Base-by-base conservation (phyloP, 2,797 vertebrate genomes). In the Pelobates cultripes region DNA sequence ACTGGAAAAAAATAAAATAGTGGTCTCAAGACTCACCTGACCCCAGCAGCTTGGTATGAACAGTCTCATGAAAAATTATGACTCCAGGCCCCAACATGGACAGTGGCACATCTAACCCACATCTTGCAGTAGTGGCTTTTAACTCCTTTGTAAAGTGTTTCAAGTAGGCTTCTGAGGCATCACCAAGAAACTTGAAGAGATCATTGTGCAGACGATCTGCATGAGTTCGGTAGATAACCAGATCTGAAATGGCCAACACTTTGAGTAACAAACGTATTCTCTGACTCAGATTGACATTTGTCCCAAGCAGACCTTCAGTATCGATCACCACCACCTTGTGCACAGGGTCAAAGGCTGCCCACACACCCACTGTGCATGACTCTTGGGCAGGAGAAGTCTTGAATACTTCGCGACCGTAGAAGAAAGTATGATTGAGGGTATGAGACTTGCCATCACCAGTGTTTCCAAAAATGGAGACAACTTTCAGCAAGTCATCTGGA, bases 341-440 rank as follows among this genome's bases (percentile, higher is more conserved):
- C 75, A 96, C 91, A 17, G 97, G 97, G 89, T 99, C 97, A 88
- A 98, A 95, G 3, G 98, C 98, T 44, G 96, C 96, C 98, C 98
- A 99, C 28, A 99, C 97, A 3, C 98, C 98, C 67, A 99, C 95
- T 0, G 98, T 99, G 91, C 98, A 99, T 3, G 98, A 99, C 84
- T 99, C 98, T 88, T 99, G 98, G 1, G 97, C 97, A 82, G 97
- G 96, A 55, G 97, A 99, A 0, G 98, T 99, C 91, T 96, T 96
- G 91, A 99, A 99, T 69, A 99, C 98, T 91, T 99, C 97, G 60
- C 96, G 94, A 60, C 97, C 98, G 57, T 96, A 94, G 91, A 99
- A 99, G 88, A 99, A 99, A n/a, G 98, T 99, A 80, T 99, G 96
- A 88, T 99, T 99, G 73, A 99, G 95, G 55, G 97, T 99, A 89